Evolutionary conservation across 2,113 vertebrate genomes (phyloP).

Genomic region (Periophthalmodon schlosseri): DNA sequence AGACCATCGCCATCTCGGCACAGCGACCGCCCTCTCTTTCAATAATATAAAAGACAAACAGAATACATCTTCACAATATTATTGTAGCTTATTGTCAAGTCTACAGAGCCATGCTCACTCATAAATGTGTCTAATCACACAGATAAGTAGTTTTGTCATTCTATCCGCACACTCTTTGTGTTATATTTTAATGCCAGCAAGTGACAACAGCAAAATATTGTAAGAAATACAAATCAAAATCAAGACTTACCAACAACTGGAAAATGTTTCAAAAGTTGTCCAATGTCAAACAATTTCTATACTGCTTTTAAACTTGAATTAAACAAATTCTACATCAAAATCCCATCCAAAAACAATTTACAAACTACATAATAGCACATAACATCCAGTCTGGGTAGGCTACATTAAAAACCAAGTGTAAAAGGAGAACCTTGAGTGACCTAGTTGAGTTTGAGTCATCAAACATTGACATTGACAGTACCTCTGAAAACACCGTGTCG

Average conservation of each 20-base stretch:
- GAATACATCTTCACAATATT: too few relatives aligned
- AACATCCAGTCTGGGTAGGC: background rate
- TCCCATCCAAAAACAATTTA: background rate
- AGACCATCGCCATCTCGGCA: conserved; percentile 85
- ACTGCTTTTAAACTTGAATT: conserved; percentile 5
- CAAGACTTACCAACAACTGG: conserved; percentile 33
- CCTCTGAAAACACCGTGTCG: conserved; percentile 24
- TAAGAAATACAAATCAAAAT: background rate
- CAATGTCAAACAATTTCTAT: background rate
- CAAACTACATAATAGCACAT: background rate
- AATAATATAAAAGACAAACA: background rate
- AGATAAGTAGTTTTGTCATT: too few relatives aligned
- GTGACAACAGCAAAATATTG: too few relatives aligned
- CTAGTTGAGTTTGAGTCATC: conserved; percentile 38
- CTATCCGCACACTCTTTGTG: too few relatives aligned
- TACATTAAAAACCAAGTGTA: background rate
- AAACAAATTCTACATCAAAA: background rate
- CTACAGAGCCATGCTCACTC: too few relatives aligned
- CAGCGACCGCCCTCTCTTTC: conserved; percentile 66
- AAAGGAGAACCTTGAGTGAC: background rate
- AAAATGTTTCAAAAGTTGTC: conserved; percentile 11
- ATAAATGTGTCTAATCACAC: too few relatives aligned
- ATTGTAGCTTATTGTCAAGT: background rate
- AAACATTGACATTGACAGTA: conserved; percentile 43
- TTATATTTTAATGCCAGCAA: too few relatives aligned